phyloP scores from a whole-genome alignment of 2,888 invertebrate genomes.

The Oligia latruncula region DNA sequence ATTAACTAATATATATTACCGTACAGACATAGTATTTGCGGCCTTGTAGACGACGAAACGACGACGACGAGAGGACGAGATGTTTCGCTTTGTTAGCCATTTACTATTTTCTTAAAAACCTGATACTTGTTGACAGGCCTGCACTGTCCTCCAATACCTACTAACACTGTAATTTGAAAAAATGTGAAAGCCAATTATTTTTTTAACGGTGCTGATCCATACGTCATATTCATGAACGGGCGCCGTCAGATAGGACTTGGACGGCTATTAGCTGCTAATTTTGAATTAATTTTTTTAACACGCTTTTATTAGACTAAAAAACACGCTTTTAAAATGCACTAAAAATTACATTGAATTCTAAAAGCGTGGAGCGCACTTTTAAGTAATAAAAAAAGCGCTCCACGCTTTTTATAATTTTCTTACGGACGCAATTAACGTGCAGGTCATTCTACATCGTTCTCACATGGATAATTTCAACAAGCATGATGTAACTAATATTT shows the following conservation, averaged over 20 bases:
- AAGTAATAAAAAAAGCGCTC: background rate
- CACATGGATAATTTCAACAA: background rate
- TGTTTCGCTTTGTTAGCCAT: background rate
- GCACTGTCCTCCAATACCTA: background rate
- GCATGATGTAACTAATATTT: no score
- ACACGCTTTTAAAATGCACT: background rate
- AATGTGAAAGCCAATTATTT: background rate
- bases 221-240: background rate
- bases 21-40: background rate
- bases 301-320: background rate
- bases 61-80: background rate
- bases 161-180: background rate
- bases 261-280: background rate
- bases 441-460: background rate
- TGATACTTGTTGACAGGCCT: background rate
- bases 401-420: background rate
- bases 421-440: background rate
- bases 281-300: background rate
- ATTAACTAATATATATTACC: no score
- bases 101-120: background rate
- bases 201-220: background rate
- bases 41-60: background rate
- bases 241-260: background rate
- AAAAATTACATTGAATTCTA: background rate
- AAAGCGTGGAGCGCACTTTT: background rate